Conservation (phyloP, 2,113 vertebrate species). For the Chelonoidis abingdonii region DNA sequence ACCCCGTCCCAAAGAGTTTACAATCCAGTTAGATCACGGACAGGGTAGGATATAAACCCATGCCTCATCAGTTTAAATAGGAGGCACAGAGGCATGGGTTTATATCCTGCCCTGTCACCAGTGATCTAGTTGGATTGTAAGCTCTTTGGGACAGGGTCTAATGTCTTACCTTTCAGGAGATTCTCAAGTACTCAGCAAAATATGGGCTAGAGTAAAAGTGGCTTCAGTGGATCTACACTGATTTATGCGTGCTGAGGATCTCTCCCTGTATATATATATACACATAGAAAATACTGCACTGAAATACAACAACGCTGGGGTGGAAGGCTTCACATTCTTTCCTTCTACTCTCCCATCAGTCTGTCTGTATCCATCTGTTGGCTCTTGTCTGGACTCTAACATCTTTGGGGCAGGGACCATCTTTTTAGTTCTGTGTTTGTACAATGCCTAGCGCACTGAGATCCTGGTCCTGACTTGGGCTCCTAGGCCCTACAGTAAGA, state of each 20-base stretch:
- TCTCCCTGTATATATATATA: not conserved
- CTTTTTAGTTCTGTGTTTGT: not conserved
- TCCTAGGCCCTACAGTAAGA: not conserved
- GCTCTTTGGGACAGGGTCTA: not conserved
- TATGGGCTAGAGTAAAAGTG: not conserved
- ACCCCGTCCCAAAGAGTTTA: not conserved
- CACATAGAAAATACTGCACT: not conserved
- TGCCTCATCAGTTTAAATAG: not conserved
- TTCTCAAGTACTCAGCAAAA: constrained; percentile 5
- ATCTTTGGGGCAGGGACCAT: not conserved
- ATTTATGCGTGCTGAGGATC: not conserved
- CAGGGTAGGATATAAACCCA: not conserved
- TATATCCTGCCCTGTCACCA: not conserved
- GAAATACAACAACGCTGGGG: not conserved
- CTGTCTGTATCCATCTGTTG: not conserved
- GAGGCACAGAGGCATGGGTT: not conserved
- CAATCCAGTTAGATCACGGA: constrained; percentile 15
- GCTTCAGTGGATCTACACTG: not conserved
- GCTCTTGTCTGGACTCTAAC: not conserved
- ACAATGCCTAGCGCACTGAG: not conserved
- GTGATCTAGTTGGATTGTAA: not conserved
- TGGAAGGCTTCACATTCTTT: not conserved
- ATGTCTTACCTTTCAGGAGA: not conserved
- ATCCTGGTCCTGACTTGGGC: not conserved
- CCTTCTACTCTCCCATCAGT: not conserved